Base-by-base conservation (phyloP, 2,888 invertebrate species). In the Pseudanteris insignis region DNA sequence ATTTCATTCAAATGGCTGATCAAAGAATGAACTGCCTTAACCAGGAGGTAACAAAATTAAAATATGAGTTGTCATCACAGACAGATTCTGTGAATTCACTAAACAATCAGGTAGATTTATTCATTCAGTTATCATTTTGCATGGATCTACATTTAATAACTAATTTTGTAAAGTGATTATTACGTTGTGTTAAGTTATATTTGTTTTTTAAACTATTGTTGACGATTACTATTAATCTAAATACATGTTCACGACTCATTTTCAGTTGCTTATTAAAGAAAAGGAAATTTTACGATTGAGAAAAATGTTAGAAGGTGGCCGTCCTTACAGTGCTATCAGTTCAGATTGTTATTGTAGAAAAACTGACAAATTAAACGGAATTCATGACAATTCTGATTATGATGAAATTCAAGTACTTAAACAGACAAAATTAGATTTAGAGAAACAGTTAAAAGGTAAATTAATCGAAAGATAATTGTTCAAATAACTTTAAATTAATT, bases 241-340 rank as follows among this genome's bases (percentile, higher is more conserved):
- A n/a, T n/a, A n/a, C n/a, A n/a, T n/a, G n/a, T n/a, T n/a, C n/a
- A n/a, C n/a, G n/a, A n/a, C n/a, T n/a, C n/a, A n/a, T 18, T 73
- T 66, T 3, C 48, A 79, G 79, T 43, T 79, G 30, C 53, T 71
- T 1, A 48, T 65, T 2, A 79, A 77, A 71, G 89, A 91, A 67
- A 85, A 85, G 71, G 91, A 92, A 83, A 89, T 91, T 67, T 76
- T 84, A 21, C 83, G 91, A 30, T 77, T 92, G 9, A 87, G 85
- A 71, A 84, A 85, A 60, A 80, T 90, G 74, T 78, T 90, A n/a
- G 85, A 88, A 75, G 89, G 89, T 36, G 91, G 90, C 1, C 84
- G 90, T 63, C 88, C 90, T 0, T 71, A 86, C 6, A 77, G 81
- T 38, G 87, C 87, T 1, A 75, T 89, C 25, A 85, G 81, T 43